Evolutionary conservation across 2,797 vertebrate species (phyloP).

Genomic region (Zenarchopterus dispar): DNA sequence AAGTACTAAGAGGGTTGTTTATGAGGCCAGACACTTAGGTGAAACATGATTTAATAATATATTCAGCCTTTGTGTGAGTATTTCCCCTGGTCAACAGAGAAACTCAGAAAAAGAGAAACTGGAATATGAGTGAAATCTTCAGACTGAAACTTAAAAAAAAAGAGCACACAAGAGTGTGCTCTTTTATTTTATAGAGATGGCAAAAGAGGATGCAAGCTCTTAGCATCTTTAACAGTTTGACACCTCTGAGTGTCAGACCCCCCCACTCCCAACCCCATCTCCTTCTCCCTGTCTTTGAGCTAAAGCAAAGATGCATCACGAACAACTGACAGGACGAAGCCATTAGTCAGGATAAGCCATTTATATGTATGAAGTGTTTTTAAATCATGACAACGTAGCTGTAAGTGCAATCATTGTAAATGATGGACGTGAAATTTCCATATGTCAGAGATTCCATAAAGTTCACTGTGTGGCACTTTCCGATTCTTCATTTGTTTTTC

Average conservation of each 20-base stretch:
- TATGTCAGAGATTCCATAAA: slow-evolving; percentile 20
- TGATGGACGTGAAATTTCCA: slow-evolving; percentile 32
- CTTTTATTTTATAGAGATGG: no score
- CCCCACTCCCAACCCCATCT: background rate
- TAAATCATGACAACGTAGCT: slow-evolving; percentile 32
- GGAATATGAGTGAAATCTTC: slow-evolving; percentile 13
- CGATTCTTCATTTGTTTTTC: slow-evolving; percentile 36
- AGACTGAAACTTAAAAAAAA: slow-evolving; percentile 19
- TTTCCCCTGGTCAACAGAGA: slow-evolving; percentile 1
- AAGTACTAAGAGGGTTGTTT: background rate
- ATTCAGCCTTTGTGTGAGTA: background rate
- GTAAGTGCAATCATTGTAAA: slow-evolving; percentile 31
- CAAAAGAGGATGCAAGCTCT: slow-evolving; percentile 34
- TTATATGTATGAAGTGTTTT: slow-evolving; percentile 54
- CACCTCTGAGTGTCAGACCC: slow-evolving; percentile 40
- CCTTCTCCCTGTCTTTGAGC: slow-evolving; percentile 22
- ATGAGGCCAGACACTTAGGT: background rate
- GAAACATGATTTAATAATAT: slow-evolving; percentile 1
- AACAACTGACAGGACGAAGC: slow-evolving; percentile 32
- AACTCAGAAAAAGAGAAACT: background rate
- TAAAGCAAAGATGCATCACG: slow-evolving; percentile 43
- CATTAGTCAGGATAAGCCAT: slow-evolving; percentile 50
- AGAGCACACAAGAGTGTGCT: slow-evolving; percentile 3
- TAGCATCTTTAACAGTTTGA: slow-evolving; percentile 49
- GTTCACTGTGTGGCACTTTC: slow-evolving; percentile 12